A percentile compares a stretch with the other conserved stretches of the same genome.
Evolutionary conservation across 1,140 invertebrate genomes (phyloP).

Genomic region (Nasonia giraulti): DNA sequence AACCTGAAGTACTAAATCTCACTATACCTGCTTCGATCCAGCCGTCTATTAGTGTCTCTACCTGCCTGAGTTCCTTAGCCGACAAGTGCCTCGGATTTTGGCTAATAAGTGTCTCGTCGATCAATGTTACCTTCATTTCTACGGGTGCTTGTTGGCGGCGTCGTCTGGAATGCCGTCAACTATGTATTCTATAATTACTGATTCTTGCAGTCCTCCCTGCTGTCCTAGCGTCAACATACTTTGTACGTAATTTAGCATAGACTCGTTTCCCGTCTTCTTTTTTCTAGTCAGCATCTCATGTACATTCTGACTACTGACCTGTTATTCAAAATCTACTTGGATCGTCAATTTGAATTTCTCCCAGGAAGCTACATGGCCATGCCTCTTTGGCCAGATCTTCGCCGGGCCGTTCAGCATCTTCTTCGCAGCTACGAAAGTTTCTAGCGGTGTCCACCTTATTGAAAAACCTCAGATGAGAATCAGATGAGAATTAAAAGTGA

Average conservation of each 20-base stretch:
- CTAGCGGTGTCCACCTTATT: too few relatives aligned
- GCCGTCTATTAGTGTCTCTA: not conserved
- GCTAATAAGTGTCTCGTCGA: not conserved
- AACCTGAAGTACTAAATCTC: conserved; percentile 33
- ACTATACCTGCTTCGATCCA: conserved; percentile 28
- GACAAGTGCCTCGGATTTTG: conserved; percentile 42
- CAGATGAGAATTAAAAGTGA: too few relatives aligned
- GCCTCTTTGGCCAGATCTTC: too few relatives aligned
- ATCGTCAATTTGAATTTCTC: too few relatives aligned
- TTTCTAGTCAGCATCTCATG: too few relatives aligned
- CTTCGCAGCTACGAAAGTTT: too few relatives aligned
- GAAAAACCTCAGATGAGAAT: too few relatives aligned
- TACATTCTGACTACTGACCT: too few relatives aligned
- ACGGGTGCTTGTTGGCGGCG: not conserved
- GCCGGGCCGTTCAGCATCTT: too few relatives aligned
- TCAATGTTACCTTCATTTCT: too few relatives aligned
- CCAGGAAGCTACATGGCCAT: too few relatives aligned
- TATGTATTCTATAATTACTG: not conserved
- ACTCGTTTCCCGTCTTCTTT: not conserved
- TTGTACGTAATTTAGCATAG: not conserved
- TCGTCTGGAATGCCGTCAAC: not conserved
- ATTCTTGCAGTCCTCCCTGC: not conserved
- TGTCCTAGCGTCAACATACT: not conserved
- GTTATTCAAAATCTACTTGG: too few relatives aligned
- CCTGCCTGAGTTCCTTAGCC: conserved; percentile 8